Conservation (phyloP, 2,888 invertebrate species). For the Cabera pusaria region DNA sequence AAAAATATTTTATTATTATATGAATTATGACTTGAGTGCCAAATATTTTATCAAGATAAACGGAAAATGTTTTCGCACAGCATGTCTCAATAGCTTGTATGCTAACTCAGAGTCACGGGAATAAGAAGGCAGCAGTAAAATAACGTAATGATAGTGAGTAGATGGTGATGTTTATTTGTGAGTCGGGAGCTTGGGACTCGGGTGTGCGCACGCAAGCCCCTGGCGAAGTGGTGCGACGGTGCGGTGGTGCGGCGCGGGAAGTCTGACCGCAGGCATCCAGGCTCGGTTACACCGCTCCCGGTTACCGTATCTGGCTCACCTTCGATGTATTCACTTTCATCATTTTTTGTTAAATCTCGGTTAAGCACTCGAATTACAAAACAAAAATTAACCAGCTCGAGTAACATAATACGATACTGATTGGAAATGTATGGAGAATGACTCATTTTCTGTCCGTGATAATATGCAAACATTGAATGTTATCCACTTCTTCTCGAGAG, state of each 20-base stretch:
- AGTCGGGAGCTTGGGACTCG: constrained; percentile 27
- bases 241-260: constrained; percentile 23
- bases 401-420: constrained; percentile 28
- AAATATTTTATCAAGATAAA: too few species aligned
- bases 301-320: constrained; percentile 57
- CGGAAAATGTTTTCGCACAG: too few species aligned
- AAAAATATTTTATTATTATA: too few species aligned
- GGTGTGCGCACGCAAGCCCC: constrained; percentile 28
- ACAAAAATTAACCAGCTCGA: constrained; percentile 30
- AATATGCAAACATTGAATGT: not conserved
- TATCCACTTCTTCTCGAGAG: too few species aligned
- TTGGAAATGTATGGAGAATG: constrained; percentile 8
- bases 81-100: too few species aligned
- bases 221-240: constrained; percentile 7
- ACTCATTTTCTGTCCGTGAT: too few species aligned
- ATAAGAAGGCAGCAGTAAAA: constrained; percentile 26
- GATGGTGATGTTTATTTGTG: constrained; percentile 18
- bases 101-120: constrained; percentile 20
- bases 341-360: constrained; percentile 41
- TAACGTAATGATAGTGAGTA: constrained; percentile 25
- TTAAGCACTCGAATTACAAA: constrained; percentile 43
- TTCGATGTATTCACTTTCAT: constrained; percentile 64
- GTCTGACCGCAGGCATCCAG: constrained; percentile 56
- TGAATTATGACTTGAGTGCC: too few species aligned
- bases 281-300: constrained; percentile 59